A percentile compares a stretch with the other conserved stretches of the same genome.
Evolutionary conservation across 2,888 invertebrate species (phyloP).

Genomic region (Stramonita haemastoma): DNA sequence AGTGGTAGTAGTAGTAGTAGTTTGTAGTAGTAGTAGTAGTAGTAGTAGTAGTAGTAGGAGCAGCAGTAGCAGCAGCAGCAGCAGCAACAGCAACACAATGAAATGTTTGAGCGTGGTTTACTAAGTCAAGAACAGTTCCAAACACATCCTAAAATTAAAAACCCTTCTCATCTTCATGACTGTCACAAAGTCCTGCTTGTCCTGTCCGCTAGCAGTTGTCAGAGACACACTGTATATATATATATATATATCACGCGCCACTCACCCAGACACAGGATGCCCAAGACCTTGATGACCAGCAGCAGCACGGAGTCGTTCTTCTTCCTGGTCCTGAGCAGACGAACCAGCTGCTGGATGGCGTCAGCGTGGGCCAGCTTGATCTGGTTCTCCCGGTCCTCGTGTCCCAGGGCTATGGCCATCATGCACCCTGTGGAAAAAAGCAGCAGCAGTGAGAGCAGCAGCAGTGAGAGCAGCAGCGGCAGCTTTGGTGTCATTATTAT

Average conservation of each 20-base stretch:
- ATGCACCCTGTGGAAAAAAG: conserved; percentile 75
- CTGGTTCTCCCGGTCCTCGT: conserved; percentile 75
- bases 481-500: background rate
- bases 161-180: too few species aligned
- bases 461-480: background rate
- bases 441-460: background rate
- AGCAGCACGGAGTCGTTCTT: conserved; percentile 73
- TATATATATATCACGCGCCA: background rate
- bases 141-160: too few species aligned
- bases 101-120: too few species aligned
- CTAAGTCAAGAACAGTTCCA: too few species aligned
- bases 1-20: too few species aligned
- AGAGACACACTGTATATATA: too few species aligned
- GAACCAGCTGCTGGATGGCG: conserved; percentile 74
- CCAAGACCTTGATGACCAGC: conserved; percentile 75
- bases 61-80: too few species aligned
- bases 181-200: too few species aligned
- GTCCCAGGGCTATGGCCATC: conserved; percentile 74
- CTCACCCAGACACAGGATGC: conserved; percentile 76
- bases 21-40: too few species aligned
- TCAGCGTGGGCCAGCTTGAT: conserved; percentile 74
- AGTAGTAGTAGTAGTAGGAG: too few species aligned
- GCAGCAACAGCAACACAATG: too few species aligned
- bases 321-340: conserved; percentile 73
- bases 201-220: too few species aligned